Base-by-base conservation (phyloP, 2,888 invertebrate species). In the Apamea crenata region DNA sequence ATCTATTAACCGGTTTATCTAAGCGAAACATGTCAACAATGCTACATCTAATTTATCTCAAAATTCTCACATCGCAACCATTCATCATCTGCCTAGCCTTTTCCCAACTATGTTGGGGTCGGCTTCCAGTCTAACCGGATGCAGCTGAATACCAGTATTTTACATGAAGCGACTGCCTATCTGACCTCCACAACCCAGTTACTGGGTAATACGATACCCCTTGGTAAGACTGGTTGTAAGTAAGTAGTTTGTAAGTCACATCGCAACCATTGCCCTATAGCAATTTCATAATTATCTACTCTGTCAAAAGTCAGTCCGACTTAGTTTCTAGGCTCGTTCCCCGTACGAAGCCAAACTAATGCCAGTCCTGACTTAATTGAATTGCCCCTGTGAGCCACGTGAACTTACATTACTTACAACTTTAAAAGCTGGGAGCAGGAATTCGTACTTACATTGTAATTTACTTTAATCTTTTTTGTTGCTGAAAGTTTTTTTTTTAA, bases 301-400 rank as follows among this genome's bases (percentile, higher is more conserved):
- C 18, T 56, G n/a, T 83, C 47, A 68, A 56, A 68, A 75, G 56
- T 59, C 61, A 50, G 36, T 12, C 16, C 1, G 21, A 63, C 16
- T 66, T 66, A 59, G 71, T 61, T 72, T 29, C 68, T 50, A 77
- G 67, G 32, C 7, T 56, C 12, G 66, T 63, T 44, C 44, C 53
- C n/a, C 59, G 36, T 47, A 21, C 18, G 67, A 78, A 69, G 59
- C 68, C 72, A 71, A 71, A 63, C 40, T 50, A 82, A 59, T 36
- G 63, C 40, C 3, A 25, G 70, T 61, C 16, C 44, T n/a, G 71
- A 47, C 44, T 40, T 82, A 82, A 82, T 82, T 72, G 63, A 83
- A 79, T 59, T 83, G 32, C 79, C 44, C n/a, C 47, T 16, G 71
- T n/a, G 66, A 77, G 78, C 50, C 63, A 69, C 84, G 68, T 73